phyloP scores from a whole-genome alignment of 1,140 invertebrate genomes.

The Trachymyrmex septentrionalis region DNA sequence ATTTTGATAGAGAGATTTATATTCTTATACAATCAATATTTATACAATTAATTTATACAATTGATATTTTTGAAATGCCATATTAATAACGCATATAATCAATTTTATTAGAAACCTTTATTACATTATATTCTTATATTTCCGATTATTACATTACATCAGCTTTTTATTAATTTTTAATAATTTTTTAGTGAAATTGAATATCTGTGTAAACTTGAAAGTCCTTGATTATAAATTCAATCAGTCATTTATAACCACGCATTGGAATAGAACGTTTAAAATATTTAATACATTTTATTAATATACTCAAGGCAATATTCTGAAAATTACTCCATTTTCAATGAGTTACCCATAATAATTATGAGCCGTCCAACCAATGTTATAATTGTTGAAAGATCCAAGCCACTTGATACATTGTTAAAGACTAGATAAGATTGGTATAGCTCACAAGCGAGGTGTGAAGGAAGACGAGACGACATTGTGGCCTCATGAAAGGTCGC shows the following conservation, averaged over 20 bases:
- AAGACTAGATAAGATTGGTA: not conserved
- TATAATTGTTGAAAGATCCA: not conserved
- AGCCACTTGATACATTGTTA: constrained; percentile 11
- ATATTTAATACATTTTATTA: not conserved
- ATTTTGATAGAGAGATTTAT: not conserved
- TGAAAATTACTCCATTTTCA: not conserved
- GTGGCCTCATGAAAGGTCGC: constrained; percentile 67
- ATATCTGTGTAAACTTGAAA: not conserved
- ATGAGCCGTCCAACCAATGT: not conserved
- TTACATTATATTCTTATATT: not conserved
- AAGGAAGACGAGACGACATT: constrained; percentile 33
- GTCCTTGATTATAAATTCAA: not conserved
- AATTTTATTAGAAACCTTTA: not conserved
- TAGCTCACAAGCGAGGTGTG: not conserved
- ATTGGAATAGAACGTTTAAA: not conserved
- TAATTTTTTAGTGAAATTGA: not conserved
- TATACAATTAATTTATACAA: not conserved
- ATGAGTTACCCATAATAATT: not conserved
- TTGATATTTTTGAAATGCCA: not conserved
- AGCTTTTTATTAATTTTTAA: not conserved
- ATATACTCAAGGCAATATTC: not conserved
- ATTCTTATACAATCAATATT: not conserved
- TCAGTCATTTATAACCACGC: not conserved
- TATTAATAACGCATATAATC: not conserved
- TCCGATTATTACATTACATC: not conserved